Conservation (phyloP, 2,888 invertebrate species). For the Thecophora atra region DNA sequence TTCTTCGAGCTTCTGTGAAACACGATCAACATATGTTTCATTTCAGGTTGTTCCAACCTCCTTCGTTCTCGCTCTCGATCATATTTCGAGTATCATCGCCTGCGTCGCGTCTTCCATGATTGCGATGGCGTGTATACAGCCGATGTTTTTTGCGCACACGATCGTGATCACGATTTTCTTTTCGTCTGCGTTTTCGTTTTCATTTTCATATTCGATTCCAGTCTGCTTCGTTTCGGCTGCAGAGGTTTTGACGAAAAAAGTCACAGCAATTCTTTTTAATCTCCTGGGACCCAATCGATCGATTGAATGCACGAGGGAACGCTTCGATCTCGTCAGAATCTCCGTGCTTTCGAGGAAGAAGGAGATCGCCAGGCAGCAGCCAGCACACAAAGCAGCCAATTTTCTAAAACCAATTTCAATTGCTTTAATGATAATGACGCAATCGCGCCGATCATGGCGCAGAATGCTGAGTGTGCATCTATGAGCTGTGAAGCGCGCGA, state of each 20-base stretch:
- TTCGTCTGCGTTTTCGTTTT: constrained; percentile 35
- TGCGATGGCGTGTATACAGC: neutral
- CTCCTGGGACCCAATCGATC: constrained; percentile 17
- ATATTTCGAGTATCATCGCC: neutral
- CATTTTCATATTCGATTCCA: neutral
- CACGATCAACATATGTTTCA: neutral
- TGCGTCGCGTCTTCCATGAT: neutral
- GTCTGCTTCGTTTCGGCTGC: neutral
- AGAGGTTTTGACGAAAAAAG: neutral
- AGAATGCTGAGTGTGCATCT: neutral
- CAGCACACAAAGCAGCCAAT: constrained; percentile 17
- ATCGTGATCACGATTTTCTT: constrained; percentile 33
- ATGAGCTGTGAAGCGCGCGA: constrained; percentile 9
- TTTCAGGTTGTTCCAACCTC: neutral
- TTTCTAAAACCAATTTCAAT: constrained; percentile 34
- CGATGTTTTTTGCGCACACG: neutral
- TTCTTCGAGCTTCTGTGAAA: neutral
- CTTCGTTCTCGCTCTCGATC: neutral
- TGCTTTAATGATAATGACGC: constrained; percentile 35
- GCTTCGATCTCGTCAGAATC: constrained; percentile 13
- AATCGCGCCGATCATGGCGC: neutral
- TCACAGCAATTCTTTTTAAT: constrained; percentile 1
- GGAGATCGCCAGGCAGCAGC: neutral
- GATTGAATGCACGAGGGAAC: constrained; percentile 1
- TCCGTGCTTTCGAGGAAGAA: neutral